Evolutionary conservation across 2,113 vertebrate species (phyloP).

Genomic region (Entomyzon cyanotis): DNA sequence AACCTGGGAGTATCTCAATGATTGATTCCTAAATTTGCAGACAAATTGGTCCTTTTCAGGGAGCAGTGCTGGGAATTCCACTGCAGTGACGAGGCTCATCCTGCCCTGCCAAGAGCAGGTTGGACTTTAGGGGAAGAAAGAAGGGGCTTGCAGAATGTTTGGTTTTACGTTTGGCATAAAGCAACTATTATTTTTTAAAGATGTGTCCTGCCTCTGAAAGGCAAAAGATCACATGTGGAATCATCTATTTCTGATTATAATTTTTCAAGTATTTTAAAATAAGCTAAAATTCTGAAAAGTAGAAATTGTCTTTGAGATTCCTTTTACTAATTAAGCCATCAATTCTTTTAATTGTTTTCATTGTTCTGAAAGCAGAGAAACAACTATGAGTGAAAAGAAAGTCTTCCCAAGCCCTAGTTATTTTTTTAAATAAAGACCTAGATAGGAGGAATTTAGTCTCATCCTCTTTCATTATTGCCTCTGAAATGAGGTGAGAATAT

Average conservation of each 20-base stretch:
- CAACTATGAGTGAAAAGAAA: background rate
- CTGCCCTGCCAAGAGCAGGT: background rate
- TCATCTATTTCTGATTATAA: background rate
- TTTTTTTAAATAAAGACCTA: slow-evolving; percentile 33
- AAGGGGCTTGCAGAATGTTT: background rate
- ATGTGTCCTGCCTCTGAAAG: background rate
- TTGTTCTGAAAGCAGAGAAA: slow-evolving; percentile 8
- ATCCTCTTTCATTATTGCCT: slow-evolving; percentile 54
- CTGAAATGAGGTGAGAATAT: slow-evolving; percentile 61
- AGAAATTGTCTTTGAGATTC: background rate
- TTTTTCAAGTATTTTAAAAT: background rate
- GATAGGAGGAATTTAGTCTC: slow-evolving; percentile 36
- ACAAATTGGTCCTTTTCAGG: background rate
- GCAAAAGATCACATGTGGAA: background rate
- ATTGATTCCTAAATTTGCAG: background rate
- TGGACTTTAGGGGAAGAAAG: background rate
- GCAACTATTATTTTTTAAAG: background rate
- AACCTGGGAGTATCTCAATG: background rate
- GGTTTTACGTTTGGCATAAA: background rate
- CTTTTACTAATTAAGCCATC: background rate
- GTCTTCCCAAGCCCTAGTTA: background rate
- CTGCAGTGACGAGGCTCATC: background rate
- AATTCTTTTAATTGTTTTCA: background rate
- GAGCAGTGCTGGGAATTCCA: background rate
- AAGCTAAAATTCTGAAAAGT: background rate